Evolutionary conservation across 2,797 vertebrate genomes (phyloP), one percentile per base, ranked within the genome.

Genomic region (Brotula barbata): DNA sequence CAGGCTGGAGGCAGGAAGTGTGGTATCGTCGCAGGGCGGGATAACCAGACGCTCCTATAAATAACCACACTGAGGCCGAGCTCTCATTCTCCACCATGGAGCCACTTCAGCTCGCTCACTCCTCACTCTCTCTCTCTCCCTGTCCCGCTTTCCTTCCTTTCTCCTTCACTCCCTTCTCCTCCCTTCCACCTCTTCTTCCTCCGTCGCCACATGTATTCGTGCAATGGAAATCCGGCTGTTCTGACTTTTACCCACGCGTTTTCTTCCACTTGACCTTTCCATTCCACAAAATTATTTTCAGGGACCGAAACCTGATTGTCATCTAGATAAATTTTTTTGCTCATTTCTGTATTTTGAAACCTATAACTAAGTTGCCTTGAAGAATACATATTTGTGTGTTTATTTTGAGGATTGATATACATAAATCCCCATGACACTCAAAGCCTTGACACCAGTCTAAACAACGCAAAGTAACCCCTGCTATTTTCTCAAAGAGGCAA

Each of bases 1-100:
- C 63, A 22, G 55, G 31, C 56, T 59, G 10, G 50, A 71, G 73
- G 69, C 77, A 88, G 87, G 88, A 89, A 88, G 80, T 69, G 59
- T 44, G 70, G 51, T 60, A 63, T 56, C 15, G 11, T n/a, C 49
- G 74, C 3, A 46, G 73, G 72, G 71, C n/a, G 64, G 68, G 68
- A 69, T 62, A 80, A 81, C 71, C 82, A 76, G 78, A 36, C 36
- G 33, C 58, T 70, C 56, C 66, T 81, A 80, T 79, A 85, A 87
- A 85, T 81, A 88, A 33, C 31, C 21, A 19, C 54, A 43, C 21
- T 3, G 15, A 23, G 23, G 9, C 14, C 6, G 48, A 42, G 54
- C 31, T 62, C 22, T 49, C 12, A 13, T 15, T 68, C 57, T 57
- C 60, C 57, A 67, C 58, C 46, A 8, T 20, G 34, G 61, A 66